Evolutionary conservation across 2,113 vertebrate species (phyloP).

Genomic region (Nannobrachium achirus): DNA sequence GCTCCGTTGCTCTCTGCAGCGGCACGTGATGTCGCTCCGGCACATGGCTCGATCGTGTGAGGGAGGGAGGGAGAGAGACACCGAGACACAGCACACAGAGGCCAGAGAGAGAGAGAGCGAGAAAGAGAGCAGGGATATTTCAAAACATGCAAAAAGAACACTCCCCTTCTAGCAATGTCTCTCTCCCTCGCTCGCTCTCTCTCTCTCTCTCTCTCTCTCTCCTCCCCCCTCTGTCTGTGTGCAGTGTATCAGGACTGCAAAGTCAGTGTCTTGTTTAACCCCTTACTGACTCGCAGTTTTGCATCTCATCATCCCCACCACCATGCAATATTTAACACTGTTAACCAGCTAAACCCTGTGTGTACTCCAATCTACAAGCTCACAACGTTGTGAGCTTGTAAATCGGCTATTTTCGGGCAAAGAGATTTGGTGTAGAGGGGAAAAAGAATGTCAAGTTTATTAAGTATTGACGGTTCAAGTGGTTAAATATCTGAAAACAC

Average conservation of each 20-base stretch:
- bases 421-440: no score
- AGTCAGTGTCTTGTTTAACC: conserved; percentile 68
- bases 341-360: no score
- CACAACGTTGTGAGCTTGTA: no score
- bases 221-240: conserved; percentile 31
- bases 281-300: conserved; percentile 33
- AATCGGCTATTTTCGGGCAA: no score
- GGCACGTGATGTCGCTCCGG: conserved; percentile 78
- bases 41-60: conserved; percentile 84
- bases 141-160: conserved; percentile 52
- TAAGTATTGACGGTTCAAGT: no score
- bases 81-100: neutral
- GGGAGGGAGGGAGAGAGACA: conserved; percentile 30
- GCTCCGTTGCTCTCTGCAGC: conserved; percentile 75
- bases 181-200: conserved; percentile 9
- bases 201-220: conserved; percentile 19
- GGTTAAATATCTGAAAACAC: no score
- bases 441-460: no score
- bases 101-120: conserved; percentile 15
- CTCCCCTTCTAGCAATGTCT: conserved; percentile 18
- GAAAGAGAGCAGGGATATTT: conserved; percentile 39
- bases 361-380: no score
- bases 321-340: no score
- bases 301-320: no score
- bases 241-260: conserved; percentile 54